Percentiles rank a stretch among this genome's conserved stretches.
phyloP scores from a whole-genome alignment of 2,113 vertebrate genomes.

The Oplegnathus fasciatus region DNA sequence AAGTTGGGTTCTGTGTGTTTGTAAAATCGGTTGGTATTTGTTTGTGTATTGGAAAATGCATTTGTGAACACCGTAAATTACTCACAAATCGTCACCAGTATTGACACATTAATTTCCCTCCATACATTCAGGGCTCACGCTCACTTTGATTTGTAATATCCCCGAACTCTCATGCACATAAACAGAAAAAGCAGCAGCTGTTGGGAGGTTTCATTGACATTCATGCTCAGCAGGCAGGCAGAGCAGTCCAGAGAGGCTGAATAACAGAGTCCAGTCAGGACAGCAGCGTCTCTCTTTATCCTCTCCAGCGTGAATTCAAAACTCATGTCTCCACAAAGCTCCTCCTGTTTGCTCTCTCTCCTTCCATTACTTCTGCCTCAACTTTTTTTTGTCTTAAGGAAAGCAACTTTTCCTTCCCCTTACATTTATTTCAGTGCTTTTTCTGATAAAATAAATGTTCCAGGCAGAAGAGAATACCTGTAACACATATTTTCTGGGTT shows the following conservation, averaged over 20 bases:
- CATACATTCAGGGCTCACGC: not conserved
- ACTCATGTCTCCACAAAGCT: constrained; percentile 46
- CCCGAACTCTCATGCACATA: not conserved
- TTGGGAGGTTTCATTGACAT: constrained; percentile 57
- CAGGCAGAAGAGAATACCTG: not conserved
- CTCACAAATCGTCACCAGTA: not conserved
- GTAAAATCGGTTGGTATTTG: not conserved
- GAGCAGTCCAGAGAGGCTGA: constrained; percentile 38
- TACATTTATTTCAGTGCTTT: not conserved
- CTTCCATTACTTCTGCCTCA: constrained; percentile 8
- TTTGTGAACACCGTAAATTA: not conserved
- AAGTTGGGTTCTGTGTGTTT: not conserved
- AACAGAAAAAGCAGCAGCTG: constrained; percentile 50
- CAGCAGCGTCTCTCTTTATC: constrained; percentile 45
- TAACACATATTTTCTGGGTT: not conserved
- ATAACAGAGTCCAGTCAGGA: constrained; percentile 53
- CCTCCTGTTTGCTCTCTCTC: constrained; percentile 13
- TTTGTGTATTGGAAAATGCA: not conserved
- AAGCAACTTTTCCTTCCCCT: not conserved
- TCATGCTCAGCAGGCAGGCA: constrained; percentile 52
- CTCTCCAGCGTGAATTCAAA: constrained; percentile 27
- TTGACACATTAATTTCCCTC: not conserved
- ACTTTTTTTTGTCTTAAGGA: not conserved
- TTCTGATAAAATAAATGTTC: not conserved
- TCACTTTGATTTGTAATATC: not conserved